These are phyloP conservation scores for Poecile atricapillus DNA, from an alignment of 2,113 vertebrate species.

Conservation along the genomic window DNA sequence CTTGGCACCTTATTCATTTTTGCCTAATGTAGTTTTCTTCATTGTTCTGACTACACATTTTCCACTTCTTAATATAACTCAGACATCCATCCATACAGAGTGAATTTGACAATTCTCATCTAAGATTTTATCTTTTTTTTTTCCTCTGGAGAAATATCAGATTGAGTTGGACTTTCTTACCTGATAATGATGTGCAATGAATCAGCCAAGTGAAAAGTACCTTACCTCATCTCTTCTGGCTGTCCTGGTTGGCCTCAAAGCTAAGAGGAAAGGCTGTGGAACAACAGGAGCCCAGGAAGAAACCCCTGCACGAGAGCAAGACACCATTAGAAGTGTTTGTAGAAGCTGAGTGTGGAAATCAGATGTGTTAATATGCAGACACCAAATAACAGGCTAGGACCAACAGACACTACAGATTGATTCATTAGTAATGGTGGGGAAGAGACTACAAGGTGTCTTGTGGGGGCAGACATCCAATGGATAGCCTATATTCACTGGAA, in stretches of 20 bases:
- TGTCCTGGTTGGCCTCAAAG: not conserved
- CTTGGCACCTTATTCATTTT: conserved; percentile 51
- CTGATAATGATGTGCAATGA: conserved; percentile 18
- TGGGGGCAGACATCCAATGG: not conserved
- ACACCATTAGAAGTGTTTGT: not conserved
- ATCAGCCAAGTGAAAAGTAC: conserved; percentile 10
- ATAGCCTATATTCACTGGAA: not conserved
- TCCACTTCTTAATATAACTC: conserved; percentile 54
- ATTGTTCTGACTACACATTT: conserved; percentile 48
- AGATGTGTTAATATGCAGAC: not conserved
- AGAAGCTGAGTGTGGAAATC: not conserved
- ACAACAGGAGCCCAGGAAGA: not conserved
- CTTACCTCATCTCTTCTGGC: not conserved
- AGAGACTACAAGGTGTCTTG: not conserved
- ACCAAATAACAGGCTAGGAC: not conserved
- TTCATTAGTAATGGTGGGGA: not conserved
- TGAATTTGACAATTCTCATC: conserved; percentile 59
- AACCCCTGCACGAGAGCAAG: not conserved
- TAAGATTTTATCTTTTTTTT: conserved; percentile 39
- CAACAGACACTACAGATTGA: not conserved
- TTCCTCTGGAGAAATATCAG: conserved; percentile 9
- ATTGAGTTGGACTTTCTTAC: not conserved
- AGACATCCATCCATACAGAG: conserved; percentile 50
- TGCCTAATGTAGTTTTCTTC: conserved; percentile 47
- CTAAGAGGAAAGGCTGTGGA: not conserved